Base-by-base conservation (phyloP, 23 tunicate genomes). In the Oikopleura dioica region DNA sequence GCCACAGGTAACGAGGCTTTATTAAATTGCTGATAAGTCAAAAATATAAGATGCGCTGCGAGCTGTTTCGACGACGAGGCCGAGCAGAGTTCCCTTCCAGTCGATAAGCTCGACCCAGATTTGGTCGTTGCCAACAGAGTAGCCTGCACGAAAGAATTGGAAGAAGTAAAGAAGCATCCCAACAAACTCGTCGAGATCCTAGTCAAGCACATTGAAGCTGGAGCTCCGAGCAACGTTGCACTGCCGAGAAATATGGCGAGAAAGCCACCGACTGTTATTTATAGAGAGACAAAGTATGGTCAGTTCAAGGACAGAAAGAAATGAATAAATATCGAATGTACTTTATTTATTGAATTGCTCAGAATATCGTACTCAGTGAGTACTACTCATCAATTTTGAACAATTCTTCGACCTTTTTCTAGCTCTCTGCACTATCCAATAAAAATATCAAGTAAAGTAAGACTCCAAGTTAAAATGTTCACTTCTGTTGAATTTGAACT, bases 1-100 rank as follows among this genome's bases (percentile, higher is more conserved):
- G 26, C 26, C 72, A 63, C 72, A 63, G 72, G 72, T 63, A 21
- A n/a, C n/a, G n/a, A n/a, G n/a, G n/a, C n/a, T n/a, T n/a, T n/a
- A n/a, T n/a, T n/a, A n/a, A n/a, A n/a, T n/a, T n/a, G n/a, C n/a
- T n/a, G n/a, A n/a, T n/a, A 24, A 63, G 26, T 63, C 16, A 16
- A 28, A 16, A 24, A 21, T 63, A 12, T 63, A 23, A 63, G 72
- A 28, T 63, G 72, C 26, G 26, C 72, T 12, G 26, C 16, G 33
- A 12, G 30, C 32, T 63, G 72, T 28, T 28, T 63, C 4, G 72
- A 63, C 26, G 72, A 63, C 26, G 72, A 63, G 33, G 72, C 72
- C 33, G 72, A 63, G 26, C 16, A 12, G 72, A 28, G 32, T 31
- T 2, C 30, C 26, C 33, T 63, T 2, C 72, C 72, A 63, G 72